Evolutionary conservation across 2,113 vertebrate species (phyloP), one percentile per base, ranked within the genome.

Genomic region (Enhydra lutris): DNA sequence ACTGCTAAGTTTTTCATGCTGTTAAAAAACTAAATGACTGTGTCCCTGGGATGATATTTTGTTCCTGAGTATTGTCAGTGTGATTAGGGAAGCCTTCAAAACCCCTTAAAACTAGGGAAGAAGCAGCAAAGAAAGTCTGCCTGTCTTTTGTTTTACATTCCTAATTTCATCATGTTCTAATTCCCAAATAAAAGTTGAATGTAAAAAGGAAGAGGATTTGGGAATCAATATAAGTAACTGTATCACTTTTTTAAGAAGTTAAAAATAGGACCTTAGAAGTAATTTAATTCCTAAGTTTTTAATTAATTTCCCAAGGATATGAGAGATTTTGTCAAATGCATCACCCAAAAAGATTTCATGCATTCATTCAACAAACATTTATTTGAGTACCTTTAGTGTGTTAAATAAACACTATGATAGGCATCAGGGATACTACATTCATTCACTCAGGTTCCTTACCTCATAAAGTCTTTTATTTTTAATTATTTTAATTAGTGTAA

Each of bases 341-440:
- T 93, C 93, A 24, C 63, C 86, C 61, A 96, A 97, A 93, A 84
- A 83, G 7, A 71, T 57, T 95, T 73, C 23, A 63, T 87, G 24
- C 24, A 92, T 81, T 89, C 34, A 73, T 57, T 86, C 57, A 92
- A 82, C 36, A 92, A 65, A 67, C 82, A 96, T 7, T 39, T 96
- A 89, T 91, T 80, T 95, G 34, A 81, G 82, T 88, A 76, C 13
- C 10, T 92, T 2, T 92, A 82, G n/a, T 61, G 36, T 92, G 23
- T 96, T 63, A 91, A 92, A 83, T 89, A 69, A 90, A 55, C 90
- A 82, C 21, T 79, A 31, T 91, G 82, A 39, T 81, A 80, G 63
- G 31, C 12, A 89, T 84, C 69, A 55, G 50, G 15, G 14, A 65
- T 93, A 45, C 50, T 86, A 17, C 14, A 59, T 92, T 95, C 87